phyloP scores from a whole-genome alignment of 2,888 invertebrate genomes.

The Platycnemis pennipes region DNA sequence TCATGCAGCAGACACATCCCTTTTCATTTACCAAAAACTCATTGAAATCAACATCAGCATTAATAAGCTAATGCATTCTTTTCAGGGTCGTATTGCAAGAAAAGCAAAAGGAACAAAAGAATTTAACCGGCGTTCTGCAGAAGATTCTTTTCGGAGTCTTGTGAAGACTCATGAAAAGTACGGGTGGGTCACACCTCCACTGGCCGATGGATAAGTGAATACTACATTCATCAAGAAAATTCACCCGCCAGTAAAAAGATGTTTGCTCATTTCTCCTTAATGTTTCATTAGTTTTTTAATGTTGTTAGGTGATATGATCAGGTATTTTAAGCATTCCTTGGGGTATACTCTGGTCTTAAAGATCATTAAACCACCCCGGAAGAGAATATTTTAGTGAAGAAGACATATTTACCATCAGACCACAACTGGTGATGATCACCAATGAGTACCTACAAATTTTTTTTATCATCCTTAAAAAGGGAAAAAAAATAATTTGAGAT shows the following conservation, averaged over 20 bases:
- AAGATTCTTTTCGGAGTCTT: constrained; percentile 92
- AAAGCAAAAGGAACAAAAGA: constrained; percentile 88
- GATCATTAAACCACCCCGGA: constrained; percentile 41
- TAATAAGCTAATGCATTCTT: constrained; percentile 53
- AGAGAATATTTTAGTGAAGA: constrained; percentile 33
- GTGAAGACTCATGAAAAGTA: constrained; percentile 95
- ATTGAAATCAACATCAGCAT: neutral
- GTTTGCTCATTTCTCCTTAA: constrained; percentile 59
- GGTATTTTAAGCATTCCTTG: constrained; percentile 58
- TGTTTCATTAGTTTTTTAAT: constrained; percentile 50
- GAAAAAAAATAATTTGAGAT: neutral
- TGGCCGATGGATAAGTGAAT: constrained; percentile 88
- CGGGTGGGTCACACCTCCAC: constrained; percentile 94
- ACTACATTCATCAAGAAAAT: neutral
- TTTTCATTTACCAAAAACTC: neutral
- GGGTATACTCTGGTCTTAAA: constrained; percentile 41
- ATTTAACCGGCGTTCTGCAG: constrained; percentile 90
- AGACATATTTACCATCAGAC: neutral
- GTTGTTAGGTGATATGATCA: constrained; percentile 42
- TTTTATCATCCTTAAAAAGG: neutral
- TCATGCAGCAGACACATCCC: too few relatives aligned
- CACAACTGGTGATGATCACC: neutral
- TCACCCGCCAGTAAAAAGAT: constrained; percentile 40
- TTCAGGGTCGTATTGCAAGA: constrained; percentile 87
- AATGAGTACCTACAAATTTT: constrained; percentile 9